phyloP scores from a whole-genome alignment of 2,888 invertebrate species.

The Pyrrhia umbra region DNA sequence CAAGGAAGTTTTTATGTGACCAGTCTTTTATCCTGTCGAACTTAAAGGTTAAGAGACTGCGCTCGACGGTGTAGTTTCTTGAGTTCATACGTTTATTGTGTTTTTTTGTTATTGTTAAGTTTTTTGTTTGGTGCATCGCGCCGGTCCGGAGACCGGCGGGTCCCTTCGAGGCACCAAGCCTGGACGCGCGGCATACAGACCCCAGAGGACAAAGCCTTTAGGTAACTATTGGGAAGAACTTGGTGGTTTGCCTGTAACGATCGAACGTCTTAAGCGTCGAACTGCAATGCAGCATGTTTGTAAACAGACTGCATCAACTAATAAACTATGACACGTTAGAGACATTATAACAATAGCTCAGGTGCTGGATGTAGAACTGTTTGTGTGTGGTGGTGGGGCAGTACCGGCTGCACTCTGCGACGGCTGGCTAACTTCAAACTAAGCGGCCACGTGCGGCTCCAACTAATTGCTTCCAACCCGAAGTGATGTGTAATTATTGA shows the following conservation, averaged over 20 bases:
- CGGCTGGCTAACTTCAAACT: constrained; percentile 40
- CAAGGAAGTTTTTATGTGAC: constrained; percentile 85
- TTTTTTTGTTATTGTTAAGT: constrained; percentile 90
- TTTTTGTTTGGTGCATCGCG: constrained; percentile 90
- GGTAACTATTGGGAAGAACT: constrained; percentile 82
- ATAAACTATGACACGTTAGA: constrained; percentile 61
- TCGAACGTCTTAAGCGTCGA: constrained; percentile 63
- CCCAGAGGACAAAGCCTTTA: constrained; percentile 88
- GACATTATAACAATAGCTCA: constrained; percentile 60
- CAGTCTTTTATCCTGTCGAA: constrained; percentile 80
- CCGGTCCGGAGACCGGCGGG: constrained; percentile 86
- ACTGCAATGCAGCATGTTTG: constrained; percentile 73
- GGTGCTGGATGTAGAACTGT: constrained; percentile 49
- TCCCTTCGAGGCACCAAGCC: constrained; percentile 84
- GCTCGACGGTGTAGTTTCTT: constrained; percentile 83
- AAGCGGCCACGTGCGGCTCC: constrained; percentile 61
- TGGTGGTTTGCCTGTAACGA: constrained; percentile 61
- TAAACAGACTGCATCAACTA: constrained; percentile 71
- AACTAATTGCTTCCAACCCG: constrained; percentile 51
- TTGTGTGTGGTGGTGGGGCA: constrained; percentile 29
- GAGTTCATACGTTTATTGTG: constrained; percentile 87
- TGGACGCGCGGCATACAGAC: constrained; percentile 84
- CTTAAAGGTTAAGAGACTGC: constrained; percentile 81
- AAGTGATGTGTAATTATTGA: constrained; percentile 31
- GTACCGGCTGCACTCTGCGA: constrained; percentile 27